Evolutionary conservation across 2,888 invertebrate genomes (phyloP).

Genomic region (Apotomis betuletana): DNA sequence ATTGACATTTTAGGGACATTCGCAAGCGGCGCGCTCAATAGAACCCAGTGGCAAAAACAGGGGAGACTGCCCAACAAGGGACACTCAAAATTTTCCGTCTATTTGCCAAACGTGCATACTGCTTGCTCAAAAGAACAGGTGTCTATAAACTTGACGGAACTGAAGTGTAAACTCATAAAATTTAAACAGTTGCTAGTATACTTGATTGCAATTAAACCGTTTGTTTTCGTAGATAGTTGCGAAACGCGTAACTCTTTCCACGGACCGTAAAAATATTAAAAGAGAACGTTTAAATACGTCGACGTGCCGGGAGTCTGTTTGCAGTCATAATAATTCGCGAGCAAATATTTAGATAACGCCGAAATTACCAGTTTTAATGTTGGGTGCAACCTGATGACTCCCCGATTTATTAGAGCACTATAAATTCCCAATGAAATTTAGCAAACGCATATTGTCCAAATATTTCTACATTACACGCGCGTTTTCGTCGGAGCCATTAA

Average conservation of each 20-base stretch:
- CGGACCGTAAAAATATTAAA: constrained; percentile 31
- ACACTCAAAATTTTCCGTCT: not conserved
- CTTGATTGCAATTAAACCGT: constrained; percentile 4
- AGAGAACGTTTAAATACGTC: constrained; percentile 24
- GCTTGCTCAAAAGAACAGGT: constrained; percentile 17
- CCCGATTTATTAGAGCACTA: constrained; percentile 61
- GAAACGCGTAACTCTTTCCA: constrained; percentile 21
- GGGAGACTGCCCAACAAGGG: constrained; percentile 12
- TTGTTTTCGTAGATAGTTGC: constrained; percentile 19
- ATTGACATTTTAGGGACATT: constrained; percentile 1
- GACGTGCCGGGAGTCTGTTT: constrained; percentile 33
- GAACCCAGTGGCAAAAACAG: constrained; percentile 4
- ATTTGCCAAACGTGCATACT: not conserved
- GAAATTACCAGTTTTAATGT: constrained; percentile 44
- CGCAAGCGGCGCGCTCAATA: constrained; percentile 9
- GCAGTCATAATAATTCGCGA: constrained; percentile 40
- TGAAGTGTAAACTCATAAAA: not conserved
- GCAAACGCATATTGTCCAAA: constrained; percentile 70
- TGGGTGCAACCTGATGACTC: constrained; percentile 50
- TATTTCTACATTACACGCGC: constrained; percentile 68
- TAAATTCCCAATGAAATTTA: constrained; percentile 70
- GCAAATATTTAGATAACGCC: constrained; percentile 39
- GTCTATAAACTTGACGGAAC: constrained; percentile 9
- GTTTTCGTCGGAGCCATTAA: constrained; percentile 73
- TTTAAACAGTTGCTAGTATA: constrained; percentile 14